Percentiles rank a stretch among this genome's conserved stretches.
These are phyloP conservation scores for Merodon equestris DNA, from an alignment of 2,888 invertebrate genomes.

Conservation along the genomic window DNA sequence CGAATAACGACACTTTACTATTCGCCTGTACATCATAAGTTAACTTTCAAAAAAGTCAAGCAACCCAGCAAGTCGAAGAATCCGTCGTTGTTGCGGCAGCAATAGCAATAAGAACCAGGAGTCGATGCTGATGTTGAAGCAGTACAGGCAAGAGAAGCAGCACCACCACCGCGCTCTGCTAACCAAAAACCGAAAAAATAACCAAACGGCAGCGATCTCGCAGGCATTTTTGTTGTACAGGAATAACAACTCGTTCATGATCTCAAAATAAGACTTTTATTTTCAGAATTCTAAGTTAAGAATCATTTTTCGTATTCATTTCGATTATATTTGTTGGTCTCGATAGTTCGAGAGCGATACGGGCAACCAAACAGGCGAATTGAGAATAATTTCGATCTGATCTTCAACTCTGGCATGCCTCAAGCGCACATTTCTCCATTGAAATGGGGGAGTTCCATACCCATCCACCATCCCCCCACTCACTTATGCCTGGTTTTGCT, in stretches of 20 bases:
- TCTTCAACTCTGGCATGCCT: too few relatives aligned
- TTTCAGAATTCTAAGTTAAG: conserved; percentile 69
- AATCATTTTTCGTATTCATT: conserved; percentile 69
- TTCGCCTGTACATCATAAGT: conserved; percentile 42
- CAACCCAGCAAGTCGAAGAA: conserved; percentile 38
- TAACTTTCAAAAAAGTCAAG: conserved; percentile 40
- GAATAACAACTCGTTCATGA: conserved; percentile 69
- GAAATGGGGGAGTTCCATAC: too few relatives aligned
- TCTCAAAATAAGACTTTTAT: conserved; percentile 69
- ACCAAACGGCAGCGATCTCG: conserved; percentile 55
- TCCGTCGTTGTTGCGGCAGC: conserved; percentile 40
- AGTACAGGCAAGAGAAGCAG: conserved; percentile 21
- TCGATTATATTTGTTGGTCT: conserved; percentile 65
- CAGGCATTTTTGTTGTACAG: conserved; percentile 66
- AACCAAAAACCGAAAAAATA: conserved; percentile 51
- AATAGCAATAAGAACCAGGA: conserved; percentile 14
- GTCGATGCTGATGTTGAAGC: too few relatives aligned
- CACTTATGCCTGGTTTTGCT: not conserved
- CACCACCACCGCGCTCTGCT: conserved; percentile 39
- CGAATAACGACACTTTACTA: conserved; percentile 25
- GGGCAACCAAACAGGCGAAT: conserved; percentile 54
- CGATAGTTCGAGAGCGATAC: conserved; percentile 65
- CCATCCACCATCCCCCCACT: too few relatives aligned
- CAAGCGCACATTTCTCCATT: too few relatives aligned
- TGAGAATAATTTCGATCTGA: conserved; percentile 35